phyloP scores from a whole-genome alignment of 2,113 vertebrate genomes.

The Narcine bancroftii region DNA sequence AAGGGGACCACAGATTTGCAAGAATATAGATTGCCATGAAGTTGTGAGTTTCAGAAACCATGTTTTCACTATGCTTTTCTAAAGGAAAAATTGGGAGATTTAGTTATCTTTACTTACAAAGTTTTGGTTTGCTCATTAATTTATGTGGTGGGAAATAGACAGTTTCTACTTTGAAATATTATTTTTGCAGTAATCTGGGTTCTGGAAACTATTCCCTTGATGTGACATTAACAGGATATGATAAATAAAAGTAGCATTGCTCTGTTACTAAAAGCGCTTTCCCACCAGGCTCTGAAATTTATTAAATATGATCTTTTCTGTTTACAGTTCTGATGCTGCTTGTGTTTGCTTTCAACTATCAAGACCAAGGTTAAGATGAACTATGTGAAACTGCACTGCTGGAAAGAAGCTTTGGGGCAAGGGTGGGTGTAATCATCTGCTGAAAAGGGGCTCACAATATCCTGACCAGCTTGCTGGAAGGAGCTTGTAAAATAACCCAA shows the following conservation, averaged over 20 bases:
- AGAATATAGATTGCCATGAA: background rate
- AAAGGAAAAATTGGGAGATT: background rate
- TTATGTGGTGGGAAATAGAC: no score
- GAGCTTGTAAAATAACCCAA: conserved; percentile 13
- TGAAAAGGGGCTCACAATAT: conserved; percentile 22
- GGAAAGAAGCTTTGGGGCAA: conserved; percentile 33
- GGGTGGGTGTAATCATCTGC: conserved; percentile 33
- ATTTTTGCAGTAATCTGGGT: no score
- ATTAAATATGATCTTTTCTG: conserved; percentile 18
- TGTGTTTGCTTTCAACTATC: background rate
- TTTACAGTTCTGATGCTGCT: conserved; percentile 29
- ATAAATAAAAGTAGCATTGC: background rate
- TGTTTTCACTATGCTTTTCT: background rate
- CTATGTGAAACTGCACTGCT: conserved; percentile 36
- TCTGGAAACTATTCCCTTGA: no score
- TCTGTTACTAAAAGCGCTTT: background rate
- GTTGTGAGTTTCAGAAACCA: background rate
- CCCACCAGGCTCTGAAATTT: background rate
- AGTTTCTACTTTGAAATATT: background rate
- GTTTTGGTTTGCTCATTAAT: background rate
- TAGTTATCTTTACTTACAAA: background rate
- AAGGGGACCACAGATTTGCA: background rate
- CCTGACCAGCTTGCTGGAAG: conserved; percentile 13
- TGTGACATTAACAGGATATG: background rate
- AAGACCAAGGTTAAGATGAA: conserved; percentile 22